These are phyloP conservation scores for Coenonympha glycerion DNA, from an alignment of 2,888 invertebrate genomes.

Conservation along the genomic window DNA sequence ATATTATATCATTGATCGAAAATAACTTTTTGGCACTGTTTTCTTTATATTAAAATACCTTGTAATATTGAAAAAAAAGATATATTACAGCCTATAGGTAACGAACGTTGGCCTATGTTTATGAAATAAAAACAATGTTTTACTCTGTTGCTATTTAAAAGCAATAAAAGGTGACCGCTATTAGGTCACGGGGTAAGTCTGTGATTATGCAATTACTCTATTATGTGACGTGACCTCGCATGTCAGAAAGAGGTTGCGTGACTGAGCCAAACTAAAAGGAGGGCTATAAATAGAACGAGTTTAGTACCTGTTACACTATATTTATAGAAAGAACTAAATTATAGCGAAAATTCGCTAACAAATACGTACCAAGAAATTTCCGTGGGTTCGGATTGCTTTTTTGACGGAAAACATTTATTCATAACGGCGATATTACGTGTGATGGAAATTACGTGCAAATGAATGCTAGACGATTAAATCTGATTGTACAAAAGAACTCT, in stretches of 20 bases:
- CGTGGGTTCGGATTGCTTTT: neutral
- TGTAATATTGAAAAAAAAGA: too few species aligned
- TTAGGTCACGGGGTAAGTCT: conserved; percentile 19
- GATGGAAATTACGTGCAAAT: neutral
- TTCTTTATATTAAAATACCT: too few species aligned
- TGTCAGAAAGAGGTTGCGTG: conserved; percentile 24
- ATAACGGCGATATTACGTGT: neutral
- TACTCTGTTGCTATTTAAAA: neutral
- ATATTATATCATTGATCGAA: too few species aligned
- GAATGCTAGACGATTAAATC: too few species aligned
- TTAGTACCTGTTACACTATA: conserved; percentile 18
- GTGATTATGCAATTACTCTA: conserved; percentile 24
- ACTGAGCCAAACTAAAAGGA: conserved; percentile 20
- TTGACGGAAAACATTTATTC: neutral
- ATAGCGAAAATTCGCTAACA: conserved; percentile 2
- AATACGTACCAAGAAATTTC: neutral
- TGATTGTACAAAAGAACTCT: too few species aligned
- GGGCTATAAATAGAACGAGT: conserved; percentile 18
- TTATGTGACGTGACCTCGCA: conserved; percentile 21
- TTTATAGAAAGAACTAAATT: conserved; percentile 10
- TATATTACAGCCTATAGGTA: too few species aligned
- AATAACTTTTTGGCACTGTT: too few species aligned
- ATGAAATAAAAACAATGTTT: too few species aligned
- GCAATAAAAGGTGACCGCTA: conserved; percentile 10
- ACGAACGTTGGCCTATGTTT: too few species aligned